phyloP scores from a whole-genome alignment of 2,797 vertebrate species.

The Enteromius afrohamiltoni region DNA sequence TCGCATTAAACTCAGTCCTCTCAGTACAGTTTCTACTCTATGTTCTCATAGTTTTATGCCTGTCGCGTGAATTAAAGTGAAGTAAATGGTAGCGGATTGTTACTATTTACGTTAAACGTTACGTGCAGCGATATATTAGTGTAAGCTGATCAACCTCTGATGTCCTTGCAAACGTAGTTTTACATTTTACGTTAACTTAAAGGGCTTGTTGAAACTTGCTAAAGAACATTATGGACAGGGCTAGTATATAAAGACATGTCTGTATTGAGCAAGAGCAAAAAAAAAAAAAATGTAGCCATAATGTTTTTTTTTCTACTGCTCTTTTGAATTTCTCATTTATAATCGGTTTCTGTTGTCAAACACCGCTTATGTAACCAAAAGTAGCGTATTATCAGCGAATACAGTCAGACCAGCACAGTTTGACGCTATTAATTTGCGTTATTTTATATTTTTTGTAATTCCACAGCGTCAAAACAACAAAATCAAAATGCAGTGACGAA shows the following conservation, averaged over 20 bases:
- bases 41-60: neutral
- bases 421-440: neutral
- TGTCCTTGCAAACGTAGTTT: constrained; percentile 3
- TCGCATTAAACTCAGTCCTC: neutral
- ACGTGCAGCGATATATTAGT: neutral
- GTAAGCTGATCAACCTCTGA: neutral
- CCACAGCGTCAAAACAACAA: neutral
- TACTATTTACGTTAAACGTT: neutral
- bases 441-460: neutral
- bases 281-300: no score
- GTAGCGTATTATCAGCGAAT: neutral
- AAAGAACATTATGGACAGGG: neutral
- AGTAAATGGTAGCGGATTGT: neutral
- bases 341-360: neutral
- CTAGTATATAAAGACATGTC: neutral
- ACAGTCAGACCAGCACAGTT: no score
- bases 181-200: neutral
- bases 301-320: neutral
- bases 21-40: neutral
- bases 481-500: neutral
- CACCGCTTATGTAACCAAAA: neutral
- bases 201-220: neutral
- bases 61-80: neutral
- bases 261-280: neutral
- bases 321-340: neutral